Evolutionary conservation across 2,888 invertebrate genomes (phyloP), one percentile per base, ranked within the genome.

Genomic region (Morinoia aosen): DNA sequence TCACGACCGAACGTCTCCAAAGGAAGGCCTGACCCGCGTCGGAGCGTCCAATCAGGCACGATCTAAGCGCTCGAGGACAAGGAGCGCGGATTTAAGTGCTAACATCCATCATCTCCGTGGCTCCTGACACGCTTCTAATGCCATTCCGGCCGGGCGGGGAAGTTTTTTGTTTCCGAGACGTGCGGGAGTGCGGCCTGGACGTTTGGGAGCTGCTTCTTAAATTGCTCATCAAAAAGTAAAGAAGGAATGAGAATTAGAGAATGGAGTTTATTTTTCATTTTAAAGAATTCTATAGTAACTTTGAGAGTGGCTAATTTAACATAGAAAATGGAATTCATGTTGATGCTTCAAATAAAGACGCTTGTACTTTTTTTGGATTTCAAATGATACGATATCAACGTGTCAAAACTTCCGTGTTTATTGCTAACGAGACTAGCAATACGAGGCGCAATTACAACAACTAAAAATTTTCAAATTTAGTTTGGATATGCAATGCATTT

Each of bases 1-100:
- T 93, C 93, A 93, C 93, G 93, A 93, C 93, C 93, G 93, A 56
- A n/a, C 57, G 93, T 58, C n/a, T 93, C 40, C 90, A 90, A 48
- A 39, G 90, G 40, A 90, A 90, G 90, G 12, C 16, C 40, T 90
- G 90, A 39, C 90, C 90, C 48, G 40, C 90, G 48, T 39, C 90
- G 76, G 25, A 33, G 40, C 90, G 39, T 90, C 39, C 48, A 90
- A 90, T 90, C 90, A 90, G 90, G 48, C 40, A 90, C 90, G 90
- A 90, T 90, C 48, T 90, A 16, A 40, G 48, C 40, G 76, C 90
- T 90, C 90, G 48, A 48, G 90, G 90, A 90, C 90, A 90, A 90
- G 90, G 48, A 90, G 90, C 40, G 16, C 48, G 39, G 16, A 90
- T 90, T 90, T 90, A 90, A 90, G 90, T 48, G 40, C 39, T 5